Evolutionary conservation across 2,113 vertebrate species (phyloP).

Genomic region (Odontophorus gujanensis): DNA sequence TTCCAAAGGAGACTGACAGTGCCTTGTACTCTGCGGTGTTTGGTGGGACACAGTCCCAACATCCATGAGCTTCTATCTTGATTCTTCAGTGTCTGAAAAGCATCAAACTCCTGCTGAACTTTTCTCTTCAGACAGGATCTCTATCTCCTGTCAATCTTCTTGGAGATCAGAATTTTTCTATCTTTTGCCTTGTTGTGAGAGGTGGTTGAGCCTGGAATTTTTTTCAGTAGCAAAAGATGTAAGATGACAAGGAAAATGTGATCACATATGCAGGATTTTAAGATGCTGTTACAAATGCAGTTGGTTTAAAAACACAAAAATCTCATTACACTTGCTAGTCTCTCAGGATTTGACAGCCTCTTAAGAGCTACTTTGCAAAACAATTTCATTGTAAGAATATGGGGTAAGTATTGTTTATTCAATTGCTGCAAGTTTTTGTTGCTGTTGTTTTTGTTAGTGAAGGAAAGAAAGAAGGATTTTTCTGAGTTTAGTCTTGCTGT

Average conservation of each 20-base stretch:
- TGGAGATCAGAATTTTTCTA: background rate
- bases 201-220: background rate
- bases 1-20: background rate
- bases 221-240: background rate
- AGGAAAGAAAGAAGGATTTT: background rate
- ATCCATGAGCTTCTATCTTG: background rate
- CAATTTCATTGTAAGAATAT: background rate
- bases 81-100: background rate
- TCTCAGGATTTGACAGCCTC: background rate
- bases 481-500: background rate
- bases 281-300: constrained; percentile 1
- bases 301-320: constrained; percentile 27
- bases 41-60: background rate
- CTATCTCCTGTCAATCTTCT: background rate
- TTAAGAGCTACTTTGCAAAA: background rate
- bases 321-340: constrained; percentile 17
- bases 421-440: background rate
- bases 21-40: fast-evolving
- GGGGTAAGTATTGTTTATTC: constrained; percentile 9
- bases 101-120: background rate
- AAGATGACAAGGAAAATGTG: background rate
- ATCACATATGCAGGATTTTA: background rate
- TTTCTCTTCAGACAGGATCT: background rate
- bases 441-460: background rate
- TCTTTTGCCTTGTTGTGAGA: background rate